A percentile compares a stretch with the other conserved stretches of the same genome.
Conservation (phyloP, 2,113 vertebrate genomes). For the Verasper variegatus region DNA sequence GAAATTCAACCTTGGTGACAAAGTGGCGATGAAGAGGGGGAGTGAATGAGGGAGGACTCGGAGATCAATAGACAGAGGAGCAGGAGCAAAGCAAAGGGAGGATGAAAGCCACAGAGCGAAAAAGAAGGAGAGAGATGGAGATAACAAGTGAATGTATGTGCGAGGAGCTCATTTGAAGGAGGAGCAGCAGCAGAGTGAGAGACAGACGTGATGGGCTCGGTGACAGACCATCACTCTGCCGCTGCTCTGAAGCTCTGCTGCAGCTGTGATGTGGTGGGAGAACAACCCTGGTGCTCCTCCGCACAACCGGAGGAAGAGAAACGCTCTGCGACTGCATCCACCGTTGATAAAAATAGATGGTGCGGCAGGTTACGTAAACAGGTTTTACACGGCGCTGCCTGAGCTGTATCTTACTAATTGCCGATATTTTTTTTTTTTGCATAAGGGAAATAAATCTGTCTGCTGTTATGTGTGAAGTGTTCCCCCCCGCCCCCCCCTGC, state of each 20-base stretch:
- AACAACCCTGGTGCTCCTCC: constrained; percentile 35
- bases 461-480: constrained; percentile 4
- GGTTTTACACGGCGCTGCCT: constrained; percentile 15
- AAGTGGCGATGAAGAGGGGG: constrained; percentile 19
- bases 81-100: constrained; percentile 7
- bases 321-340: constrained; percentile 42
- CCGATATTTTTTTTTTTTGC: constrained; percentile 16
- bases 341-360: constrained; percentile 69
- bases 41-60: constrained; percentile 33
- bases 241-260: constrained; percentile 50
- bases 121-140: not conserved
- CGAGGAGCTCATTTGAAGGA: constrained; percentile 2
- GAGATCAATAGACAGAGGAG: constrained; percentile 26
- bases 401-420: constrained; percentile 54
- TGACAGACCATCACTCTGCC: constrained; percentile 71
- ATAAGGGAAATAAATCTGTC: constrained; percentile 22
- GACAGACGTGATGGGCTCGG: constrained; percentile 55
- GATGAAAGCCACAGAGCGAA: constrained; percentile 38
- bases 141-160: constrained; percentile 8
- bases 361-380: constrained; percentile 56
- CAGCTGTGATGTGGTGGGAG: constrained; percentile 13
- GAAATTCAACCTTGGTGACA: constrained; percentile 58
- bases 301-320: constrained; percentile 47
- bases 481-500: not conserved
- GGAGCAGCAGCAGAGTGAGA: constrained; percentile 32